Conservation (phyloP, 2,888 invertebrate genomes). For the Drosophila kuntzei region DNA sequence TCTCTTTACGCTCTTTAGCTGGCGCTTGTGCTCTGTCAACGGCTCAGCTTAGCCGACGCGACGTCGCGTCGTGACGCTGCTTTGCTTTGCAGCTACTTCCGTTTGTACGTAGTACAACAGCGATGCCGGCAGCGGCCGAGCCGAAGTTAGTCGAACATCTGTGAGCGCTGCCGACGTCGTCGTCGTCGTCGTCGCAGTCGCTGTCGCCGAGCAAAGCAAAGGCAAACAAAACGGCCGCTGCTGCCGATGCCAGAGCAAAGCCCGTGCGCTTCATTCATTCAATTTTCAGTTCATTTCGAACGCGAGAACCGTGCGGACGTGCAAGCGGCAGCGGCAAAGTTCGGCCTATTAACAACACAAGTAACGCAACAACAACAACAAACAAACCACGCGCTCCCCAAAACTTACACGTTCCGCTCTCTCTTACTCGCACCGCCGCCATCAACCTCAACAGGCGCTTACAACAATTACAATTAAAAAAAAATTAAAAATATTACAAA, state of each 20-base stretch:
- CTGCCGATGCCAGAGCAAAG: constrained; percentile 28
- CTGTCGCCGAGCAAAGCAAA: constrained; percentile 17
- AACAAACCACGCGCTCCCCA: constrained; percentile 49
- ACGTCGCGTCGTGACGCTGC: constrained; percentile 13
- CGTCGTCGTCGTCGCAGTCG: constrained; percentile 14
- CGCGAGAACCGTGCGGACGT: constrained; percentile 85
- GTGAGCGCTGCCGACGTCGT: constrained; percentile 56
- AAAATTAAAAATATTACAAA: background rate
- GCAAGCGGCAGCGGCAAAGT: constrained; percentile 63
- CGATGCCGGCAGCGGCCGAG: constrained; percentile 39
- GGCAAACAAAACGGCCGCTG: constrained; percentile 50
- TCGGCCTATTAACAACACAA: constrained; percentile 55
- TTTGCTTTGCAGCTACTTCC: constrained; percentile 54
- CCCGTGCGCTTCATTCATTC: constrained; percentile 66
- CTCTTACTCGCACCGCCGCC: constrained; percentile 20
- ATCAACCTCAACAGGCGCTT: constrained; percentile 54
- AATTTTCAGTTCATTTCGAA: constrained; percentile 84
- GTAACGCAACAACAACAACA: constrained; percentile 38
- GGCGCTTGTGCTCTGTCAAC: constrained; percentile 40
- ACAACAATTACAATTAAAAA: constrained; percentile 10
- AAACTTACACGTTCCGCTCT: constrained; percentile 56
- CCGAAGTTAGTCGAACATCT: constrained; percentile 64
- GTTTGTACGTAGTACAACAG: constrained; percentile 45
- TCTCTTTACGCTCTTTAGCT: constrained; percentile 63
- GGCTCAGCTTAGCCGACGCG: constrained; percentile 48